phyloP scores from a whole-genome alignment of 2,888 invertebrate species.

The Cataglyphis cursor region DNA sequence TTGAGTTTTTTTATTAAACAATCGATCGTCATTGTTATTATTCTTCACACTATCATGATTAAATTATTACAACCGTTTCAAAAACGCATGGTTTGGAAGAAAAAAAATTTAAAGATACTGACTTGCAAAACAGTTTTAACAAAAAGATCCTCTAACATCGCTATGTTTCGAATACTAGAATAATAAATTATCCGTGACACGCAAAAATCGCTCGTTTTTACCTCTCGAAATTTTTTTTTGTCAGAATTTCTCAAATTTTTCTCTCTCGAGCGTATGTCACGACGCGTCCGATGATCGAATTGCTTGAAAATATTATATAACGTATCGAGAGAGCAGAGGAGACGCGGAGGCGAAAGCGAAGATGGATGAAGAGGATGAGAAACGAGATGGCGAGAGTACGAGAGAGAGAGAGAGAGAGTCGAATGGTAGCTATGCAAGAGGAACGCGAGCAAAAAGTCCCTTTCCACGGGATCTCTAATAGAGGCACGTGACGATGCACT shows the following conservation, averaged over 20 bases:
- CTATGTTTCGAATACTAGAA: too few relatives aligned
- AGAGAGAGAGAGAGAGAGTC: constrained; percentile 10
- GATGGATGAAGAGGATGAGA: not conserved
- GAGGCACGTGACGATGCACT: constrained; percentile 81
- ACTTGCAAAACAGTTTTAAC: not conserved
- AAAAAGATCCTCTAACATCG: not conserved
- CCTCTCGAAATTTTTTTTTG: not conserved
- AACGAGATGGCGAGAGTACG: not conserved
- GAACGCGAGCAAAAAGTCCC: constrained; percentile 77
- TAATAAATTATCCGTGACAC: not conserved
- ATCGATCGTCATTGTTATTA: not conserved
- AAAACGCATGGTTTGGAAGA: not conserved
- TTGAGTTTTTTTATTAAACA: constrained; percentile 1
- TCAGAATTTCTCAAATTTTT: constrained; percentile 24
- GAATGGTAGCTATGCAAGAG: constrained; percentile 52
- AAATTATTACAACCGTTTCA: not conserved
- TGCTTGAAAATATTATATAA: constrained; percentile 48
- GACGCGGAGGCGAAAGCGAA: not conserved
- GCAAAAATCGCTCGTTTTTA: not conserved
- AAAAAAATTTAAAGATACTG: not conserved
- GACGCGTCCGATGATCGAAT: constrained; percentile 29
- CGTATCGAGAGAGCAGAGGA: constrained; percentile 2
- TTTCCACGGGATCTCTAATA: constrained; percentile 77
- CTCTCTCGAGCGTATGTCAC: not conserved
- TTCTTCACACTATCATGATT: not conserved